phyloP scores from a whole-genome alignment of 2,113 vertebrate species.

The Ctenomys sociabilis region DNA sequence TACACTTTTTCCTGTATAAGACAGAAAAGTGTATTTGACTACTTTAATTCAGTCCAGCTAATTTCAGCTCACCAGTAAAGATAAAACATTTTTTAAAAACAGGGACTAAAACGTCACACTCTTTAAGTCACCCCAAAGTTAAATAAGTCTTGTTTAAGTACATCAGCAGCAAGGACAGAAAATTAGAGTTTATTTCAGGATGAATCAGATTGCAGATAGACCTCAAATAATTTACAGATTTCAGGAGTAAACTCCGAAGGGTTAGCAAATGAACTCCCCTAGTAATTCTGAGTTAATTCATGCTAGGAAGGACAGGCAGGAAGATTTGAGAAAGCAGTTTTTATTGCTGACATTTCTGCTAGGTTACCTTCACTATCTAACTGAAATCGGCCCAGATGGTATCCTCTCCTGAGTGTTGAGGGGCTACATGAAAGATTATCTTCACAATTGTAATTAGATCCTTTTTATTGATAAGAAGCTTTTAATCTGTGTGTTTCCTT shows the following conservation, averaged over 20 bases:
- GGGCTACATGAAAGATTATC: constrained; percentile 52
- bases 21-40: background rate
- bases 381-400: constrained; percentile 56
- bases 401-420: constrained; percentile 57
- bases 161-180: background rate
- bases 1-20: background rate
- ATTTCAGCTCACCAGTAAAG: constrained; percentile 6
- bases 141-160: constrained; percentile 51
- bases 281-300: constrained; percentile 29
- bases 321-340: constrained; percentile 51
- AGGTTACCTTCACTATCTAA: constrained; percentile 57
- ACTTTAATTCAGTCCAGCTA: background rate
- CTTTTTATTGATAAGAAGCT: constrained; percentile 66
- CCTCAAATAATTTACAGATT: background rate
- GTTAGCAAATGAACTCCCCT: constrained; percentile 42
- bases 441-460: constrained; percentile 71
- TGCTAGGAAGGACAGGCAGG: constrained; percentile 41
- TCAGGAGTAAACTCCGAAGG: background rate
- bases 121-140: background rate
- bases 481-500: constrained; percentile 62
- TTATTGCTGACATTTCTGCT: constrained; percentile 63
- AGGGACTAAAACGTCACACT: background rate
- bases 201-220: background rate
- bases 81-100: background rate
- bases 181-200: constrained; percentile 47